phyloP scores from a whole-genome alignment of 2,797 vertebrate species.

The Lateolabrax maculatus region DNA sequence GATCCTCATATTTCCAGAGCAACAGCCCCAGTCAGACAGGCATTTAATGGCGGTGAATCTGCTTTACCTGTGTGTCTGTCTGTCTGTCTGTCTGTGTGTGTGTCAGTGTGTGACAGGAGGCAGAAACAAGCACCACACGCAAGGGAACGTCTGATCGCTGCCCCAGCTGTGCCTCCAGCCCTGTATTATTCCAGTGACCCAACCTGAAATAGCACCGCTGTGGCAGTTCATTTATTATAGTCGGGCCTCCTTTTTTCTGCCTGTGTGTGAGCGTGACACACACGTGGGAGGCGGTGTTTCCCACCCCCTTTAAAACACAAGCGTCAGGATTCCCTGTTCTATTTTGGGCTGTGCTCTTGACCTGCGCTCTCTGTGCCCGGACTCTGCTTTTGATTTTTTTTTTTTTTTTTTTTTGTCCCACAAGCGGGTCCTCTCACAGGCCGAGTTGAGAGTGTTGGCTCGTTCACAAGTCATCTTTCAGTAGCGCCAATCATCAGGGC shows the following conservation, averaged over 20 bases:
- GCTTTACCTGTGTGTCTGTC: conserved; percentile 17
- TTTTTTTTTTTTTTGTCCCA: conserved; percentile 25
- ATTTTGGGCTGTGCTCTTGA: conserved; percentile 53
- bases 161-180: conserved; percentile 67
- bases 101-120: conserved; percentile 59
- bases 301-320: conserved; percentile 66
- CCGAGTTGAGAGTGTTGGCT: not conserved
- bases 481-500: not conserved
- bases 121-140: conserved; percentile 69
- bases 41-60: conserved; percentile 7
- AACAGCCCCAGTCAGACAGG: not conserved
- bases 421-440: not conserved
- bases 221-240: conserved; percentile 81
- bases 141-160: conserved; percentile 69
- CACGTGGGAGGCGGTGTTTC: conserved; percentile 60
- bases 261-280: conserved; percentile 44
- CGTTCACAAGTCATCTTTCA: not conserved
- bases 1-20: not conserved
- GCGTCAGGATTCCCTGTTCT: conserved; percentile 74
- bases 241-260: conserved; percentile 56
- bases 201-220: conserved; percentile 76
- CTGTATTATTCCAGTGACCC: conserved; percentile 76
- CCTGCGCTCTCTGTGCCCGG: conserved; percentile 10
- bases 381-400: not conserved
- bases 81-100: conserved; percentile 28